Conservation (phyloP, 2,888 invertebrate genomes). For the Dryococelus australis region DNA sequence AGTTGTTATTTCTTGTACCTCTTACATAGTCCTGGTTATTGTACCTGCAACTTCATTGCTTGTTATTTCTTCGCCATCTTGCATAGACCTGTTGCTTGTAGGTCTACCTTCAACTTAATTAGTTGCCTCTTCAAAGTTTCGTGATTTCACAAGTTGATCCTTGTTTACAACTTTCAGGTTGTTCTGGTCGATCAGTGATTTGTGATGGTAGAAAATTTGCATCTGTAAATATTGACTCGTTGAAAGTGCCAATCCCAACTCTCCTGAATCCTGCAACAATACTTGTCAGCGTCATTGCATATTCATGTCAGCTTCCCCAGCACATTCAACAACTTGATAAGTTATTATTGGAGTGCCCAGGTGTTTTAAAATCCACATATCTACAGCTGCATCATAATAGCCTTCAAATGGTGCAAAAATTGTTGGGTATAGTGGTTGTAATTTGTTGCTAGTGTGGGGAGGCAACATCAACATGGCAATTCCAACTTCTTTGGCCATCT, state of each 20-base stretch:
- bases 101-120: too few relatives aligned
- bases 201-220: background rate
- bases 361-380: background rate
- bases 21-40: too few relatives aligned
- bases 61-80: too few relatives aligned
- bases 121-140: too few relatives aligned
- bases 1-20: too few relatives aligned
- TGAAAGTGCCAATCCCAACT: background rate
- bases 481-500: constrained; percentile 17
- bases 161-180: background rate
- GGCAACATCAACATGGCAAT: background rate
- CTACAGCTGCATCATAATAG: background rate
- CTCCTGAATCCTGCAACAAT: background rate
- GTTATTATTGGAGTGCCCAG: background rate
- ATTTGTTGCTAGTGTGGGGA: constrained; percentile 21
- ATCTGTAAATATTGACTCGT: background rate
- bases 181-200: constrained; percentile 16
- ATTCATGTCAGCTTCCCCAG: background rate
- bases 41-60: too few relatives aligned
- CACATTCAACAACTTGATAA: constrained; percentile 3
- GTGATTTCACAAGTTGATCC: too few relatives aligned
- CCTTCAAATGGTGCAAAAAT: background rate
- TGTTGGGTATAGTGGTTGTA: background rate
- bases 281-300: background rate
- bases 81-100: too few relatives aligned